phyloP scores from a whole-genome alignment of 2,113 vertebrate genomes.

The Eublepharis macularius region DNA sequence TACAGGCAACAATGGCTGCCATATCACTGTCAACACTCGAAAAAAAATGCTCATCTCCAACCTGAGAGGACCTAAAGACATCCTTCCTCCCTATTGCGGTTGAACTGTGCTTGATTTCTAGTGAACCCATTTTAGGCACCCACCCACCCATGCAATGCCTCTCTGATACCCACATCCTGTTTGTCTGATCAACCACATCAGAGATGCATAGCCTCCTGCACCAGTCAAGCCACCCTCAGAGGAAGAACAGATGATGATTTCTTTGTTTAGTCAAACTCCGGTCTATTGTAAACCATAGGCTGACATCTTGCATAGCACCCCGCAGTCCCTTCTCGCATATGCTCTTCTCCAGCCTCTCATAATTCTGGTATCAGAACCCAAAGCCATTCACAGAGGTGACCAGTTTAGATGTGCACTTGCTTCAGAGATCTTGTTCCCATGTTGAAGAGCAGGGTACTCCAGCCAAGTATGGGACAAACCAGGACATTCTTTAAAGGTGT shows the following conservation, averaged over 20 bases:
- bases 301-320: too few relatives aligned
- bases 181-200: constrained; percentile 27
- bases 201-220: constrained; percentile 17
- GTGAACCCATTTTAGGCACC: accelerated
- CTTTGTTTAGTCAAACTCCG: accelerated
- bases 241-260: accelerated
- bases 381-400: too few relatives aligned
- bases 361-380: too few relatives aligned
- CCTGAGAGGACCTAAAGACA: neutral
- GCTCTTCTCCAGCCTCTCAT: too few relatives aligned
- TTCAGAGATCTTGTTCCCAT: too few relatives aligned
- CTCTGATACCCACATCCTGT: constrained; percentile 73
- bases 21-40: neutral
- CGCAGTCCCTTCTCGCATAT: too few relatives aligned
- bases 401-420: too few relatives aligned
- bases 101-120: constrained; percentile 11
- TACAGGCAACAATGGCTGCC: neutral
- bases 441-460: too few relatives aligned
- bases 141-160: neutral
- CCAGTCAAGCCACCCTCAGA: accelerated
- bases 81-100: neutral
- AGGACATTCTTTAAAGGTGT: too few relatives aligned
- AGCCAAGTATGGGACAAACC: too few relatives aligned
- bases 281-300: accelerated
- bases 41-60: neutral